A percentile compares a stretch with the other conserved stretches of the same genome.
Conservation (phyloP, 2,888 invertebrate species). For the Tipula lateralis region DNA sequence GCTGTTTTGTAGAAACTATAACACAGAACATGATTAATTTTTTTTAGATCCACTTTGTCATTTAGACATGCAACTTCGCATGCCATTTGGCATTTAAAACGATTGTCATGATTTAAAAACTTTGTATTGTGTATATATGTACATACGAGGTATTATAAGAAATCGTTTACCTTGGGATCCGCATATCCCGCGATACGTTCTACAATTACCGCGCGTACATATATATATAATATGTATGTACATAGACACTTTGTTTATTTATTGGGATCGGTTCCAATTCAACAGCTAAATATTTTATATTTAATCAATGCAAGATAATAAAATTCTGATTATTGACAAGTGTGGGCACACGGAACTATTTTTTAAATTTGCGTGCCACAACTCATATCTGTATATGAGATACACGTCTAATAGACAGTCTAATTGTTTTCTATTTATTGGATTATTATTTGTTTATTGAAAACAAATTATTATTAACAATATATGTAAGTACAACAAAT, state of each 20-base stretch:
- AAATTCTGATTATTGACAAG: neutral
- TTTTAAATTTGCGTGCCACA: neutral
- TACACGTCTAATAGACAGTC: neutral
- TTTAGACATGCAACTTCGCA: neutral
- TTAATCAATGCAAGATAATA: neutral
- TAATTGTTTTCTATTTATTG: conserved; percentile 11
- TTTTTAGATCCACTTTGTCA: neutral
- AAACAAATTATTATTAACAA: neutral
- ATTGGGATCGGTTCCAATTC: neutral
- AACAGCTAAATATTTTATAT: neutral
- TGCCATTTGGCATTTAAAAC: neutral
- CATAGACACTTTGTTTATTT: too few species aligned
- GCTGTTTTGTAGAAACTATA: neutral
- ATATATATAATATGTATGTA: too few species aligned
- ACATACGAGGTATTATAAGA: neutral
- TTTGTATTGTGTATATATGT: neutral
- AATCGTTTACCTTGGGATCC: neutral
- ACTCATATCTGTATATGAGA: too few species aligned
- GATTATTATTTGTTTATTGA: neutral
- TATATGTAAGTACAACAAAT: neutral
- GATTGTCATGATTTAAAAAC: neutral
- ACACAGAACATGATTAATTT: conserved; percentile 8
- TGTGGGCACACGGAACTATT: neutral
- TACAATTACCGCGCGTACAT: neutral
- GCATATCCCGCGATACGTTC: neutral